Conservation (phyloP, 2,888 invertebrate genomes). For the Xanthia icteritia region DNA sequence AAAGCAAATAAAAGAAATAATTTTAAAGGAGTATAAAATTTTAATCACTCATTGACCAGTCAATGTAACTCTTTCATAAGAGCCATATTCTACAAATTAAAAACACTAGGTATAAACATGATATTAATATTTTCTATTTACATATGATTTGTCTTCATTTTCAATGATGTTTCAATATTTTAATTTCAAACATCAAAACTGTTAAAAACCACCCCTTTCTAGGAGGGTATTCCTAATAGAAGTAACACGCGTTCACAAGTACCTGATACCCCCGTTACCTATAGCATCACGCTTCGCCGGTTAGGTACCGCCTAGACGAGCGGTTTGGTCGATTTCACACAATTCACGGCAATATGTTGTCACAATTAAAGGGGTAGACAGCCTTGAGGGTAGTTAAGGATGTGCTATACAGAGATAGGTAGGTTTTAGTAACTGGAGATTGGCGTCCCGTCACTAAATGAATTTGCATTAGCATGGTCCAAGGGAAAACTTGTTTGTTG, state of each 20-base stretch:
- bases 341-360: conserved; percentile 85
- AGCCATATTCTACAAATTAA: too few species aligned
- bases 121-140: too few species aligned
- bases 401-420: conserved; percentile 39
- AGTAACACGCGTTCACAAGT: conserved; percentile 30
- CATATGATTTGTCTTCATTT: background rate
- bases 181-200: background rate
- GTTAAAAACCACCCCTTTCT: background rate
- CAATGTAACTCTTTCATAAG: too few species aligned
- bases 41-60: too few species aligned
- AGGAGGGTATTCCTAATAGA: background rate
- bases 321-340: conserved; percentile 86
- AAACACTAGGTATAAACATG: too few species aligned
- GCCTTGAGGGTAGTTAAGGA: conserved; percentile 50
- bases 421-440: background rate
- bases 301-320: conserved; percentile 71
- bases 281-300: conserved; percentile 51
- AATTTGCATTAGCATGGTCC: background rate
- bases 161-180: background rate
- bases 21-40: too few species aligned
- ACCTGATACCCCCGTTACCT: conserved; percentile 27
- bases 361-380: conserved; percentile 83
- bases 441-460: background rate
- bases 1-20: too few species aligned
- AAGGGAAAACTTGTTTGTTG: background rate